Percentiles rank a stretch among this genome's conserved stretches.
Evolutionary conservation across 2,797 vertebrate species (phyloP).

Genomic region (Capromys pilorides): DNA sequence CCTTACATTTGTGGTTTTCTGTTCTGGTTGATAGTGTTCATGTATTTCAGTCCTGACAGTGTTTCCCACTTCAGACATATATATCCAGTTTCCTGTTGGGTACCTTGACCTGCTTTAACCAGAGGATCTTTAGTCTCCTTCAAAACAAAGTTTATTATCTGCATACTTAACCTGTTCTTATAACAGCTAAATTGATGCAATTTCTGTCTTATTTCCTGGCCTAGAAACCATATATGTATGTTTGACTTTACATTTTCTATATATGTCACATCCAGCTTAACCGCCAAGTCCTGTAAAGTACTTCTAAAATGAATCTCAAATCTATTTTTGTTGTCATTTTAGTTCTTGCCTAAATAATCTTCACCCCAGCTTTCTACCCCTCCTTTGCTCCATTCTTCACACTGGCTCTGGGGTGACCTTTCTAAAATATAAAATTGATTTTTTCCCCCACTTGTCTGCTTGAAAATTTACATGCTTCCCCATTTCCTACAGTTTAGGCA

Average conservation of each 20-base stretch:
- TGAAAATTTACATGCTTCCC: not conserved
- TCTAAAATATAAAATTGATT: slow-evolving; percentile 26
- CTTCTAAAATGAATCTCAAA: not conserved
- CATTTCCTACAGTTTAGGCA: not conserved
- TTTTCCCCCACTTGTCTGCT: not conserved
- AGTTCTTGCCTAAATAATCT: not conserved
- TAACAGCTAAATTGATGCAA: not conserved
- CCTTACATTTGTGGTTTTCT: slow-evolving; percentile 31
- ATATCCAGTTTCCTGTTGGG: not conserved
- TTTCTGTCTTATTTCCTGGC: slow-evolving; percentile 22
- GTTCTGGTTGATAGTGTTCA: not conserved
- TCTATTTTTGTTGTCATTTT: not conserved
- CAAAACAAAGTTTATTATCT: slow-evolving; percentile 39
- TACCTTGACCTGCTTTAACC: slow-evolving; percentile 9
- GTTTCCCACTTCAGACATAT: slow-evolving; percentile 39
- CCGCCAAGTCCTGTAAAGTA: not conserved
- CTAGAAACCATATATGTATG: not conserved
- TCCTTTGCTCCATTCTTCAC: slow-evolving; percentile 1
- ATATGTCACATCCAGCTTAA: not conserved
- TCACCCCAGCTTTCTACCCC: not conserved
- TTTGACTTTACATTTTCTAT: slow-evolving; percentile 8
- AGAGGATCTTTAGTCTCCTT: slow-evolving; percentile 16
- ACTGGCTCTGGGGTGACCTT: slow-evolving; percentile 14
- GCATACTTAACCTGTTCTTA: slow-evolving; percentile 3
- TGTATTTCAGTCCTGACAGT: not conserved